Base-by-base conservation (phyloP, 2,113 vertebrate species). In the Hippotragus niger region DNA sequence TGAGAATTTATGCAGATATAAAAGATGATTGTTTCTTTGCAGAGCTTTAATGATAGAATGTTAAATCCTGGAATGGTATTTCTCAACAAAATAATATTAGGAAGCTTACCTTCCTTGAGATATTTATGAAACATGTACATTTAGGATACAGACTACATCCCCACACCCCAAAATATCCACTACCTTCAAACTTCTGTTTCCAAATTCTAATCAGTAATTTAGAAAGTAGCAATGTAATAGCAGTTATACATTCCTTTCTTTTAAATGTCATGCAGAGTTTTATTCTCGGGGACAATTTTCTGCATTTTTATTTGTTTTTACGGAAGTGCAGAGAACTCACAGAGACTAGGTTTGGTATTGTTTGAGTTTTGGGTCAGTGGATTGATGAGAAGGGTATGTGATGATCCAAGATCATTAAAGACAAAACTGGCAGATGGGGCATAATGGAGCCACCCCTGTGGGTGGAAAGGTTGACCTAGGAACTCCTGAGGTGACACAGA, bases 21-120 rank as follows among this genome's bases (percentile, higher is more conserved):
- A 96, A 13, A 16, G 60, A 29, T 31, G 82, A 90, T 62, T 76
- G 95, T 45, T 93, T 97, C 58, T 92, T 85, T 90, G 96, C 88
- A 94, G 43, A 85, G 85, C 3, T 36, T 94, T 94, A 80, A 82
- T 57, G 40, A 7, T 58, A 60, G 84, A 93, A 84, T 7, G 6
- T 62, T 97, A 93, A 93, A 95, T 97, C 96, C 23, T 58, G 29
- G 55, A 90, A 81, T 13, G n/a, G 43, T 14, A 64, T 94, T 96
- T 88, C 53, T 96, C 29, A 90, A 93, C 87, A 67, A 53, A 52
- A 91, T 25, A 11, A 40, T 64, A 67, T 19, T 57, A 87, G 76
- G 91, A 84, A 84, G 90, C 50, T 1, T 57, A 33, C 1, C 47
- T 84, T 58, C 74, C 88, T 80, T 96, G 21, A 98, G 92, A 95